Percentiles rank a stretch among this genome's conserved stretches.
Conservation (phyloP, 2,888 invertebrate genomes). For the Blastobasis adustella region DNA sequence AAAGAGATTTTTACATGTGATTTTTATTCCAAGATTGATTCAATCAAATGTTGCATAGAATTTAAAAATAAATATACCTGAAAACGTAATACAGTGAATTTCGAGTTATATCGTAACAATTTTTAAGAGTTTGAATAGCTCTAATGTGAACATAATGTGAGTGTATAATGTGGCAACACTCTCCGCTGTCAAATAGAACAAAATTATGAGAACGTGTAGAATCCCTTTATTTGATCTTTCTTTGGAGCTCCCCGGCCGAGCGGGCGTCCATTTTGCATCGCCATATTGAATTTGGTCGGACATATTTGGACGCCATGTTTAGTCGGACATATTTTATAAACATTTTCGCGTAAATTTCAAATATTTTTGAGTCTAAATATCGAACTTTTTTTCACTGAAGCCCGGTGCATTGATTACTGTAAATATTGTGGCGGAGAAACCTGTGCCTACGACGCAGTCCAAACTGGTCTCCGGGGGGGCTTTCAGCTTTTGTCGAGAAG, state of each 20-base stretch:
- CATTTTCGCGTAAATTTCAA: constrained; percentile 78
- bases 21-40: too few relatives aligned
- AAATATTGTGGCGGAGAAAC: constrained; percentile 54
- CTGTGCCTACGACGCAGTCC: constrained; percentile 62
- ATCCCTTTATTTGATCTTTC: constrained; percentile 36
- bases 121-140: neutral
- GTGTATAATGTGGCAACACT: constrained; percentile 31
- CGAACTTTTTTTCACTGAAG: constrained; percentile 69
- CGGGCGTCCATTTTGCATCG: constrained; percentile 74
- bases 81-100: too few relatives aligned
- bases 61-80: too few relatives aligned
- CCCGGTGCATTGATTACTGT: constrained; percentile 48
- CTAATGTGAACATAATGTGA: neutral
- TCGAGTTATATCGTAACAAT: too few relatives aligned
- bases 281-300: constrained; percentile 77
- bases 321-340: constrained; percentile 85
- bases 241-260: constrained; percentile 32
- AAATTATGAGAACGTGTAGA: constrained; percentile 22
- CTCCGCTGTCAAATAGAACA: neutral
- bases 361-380: constrained; percentile 69
- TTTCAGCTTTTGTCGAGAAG: constrained; percentile 68
- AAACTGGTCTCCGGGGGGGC: constrained; percentile 62
- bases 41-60: too few relatives aligned
- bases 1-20: too few relatives aligned
- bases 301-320: constrained; percentile 83